Base-by-base conservation (phyloP, 2,113 vertebrate species). In the Charadrius vociferus region DNA sequence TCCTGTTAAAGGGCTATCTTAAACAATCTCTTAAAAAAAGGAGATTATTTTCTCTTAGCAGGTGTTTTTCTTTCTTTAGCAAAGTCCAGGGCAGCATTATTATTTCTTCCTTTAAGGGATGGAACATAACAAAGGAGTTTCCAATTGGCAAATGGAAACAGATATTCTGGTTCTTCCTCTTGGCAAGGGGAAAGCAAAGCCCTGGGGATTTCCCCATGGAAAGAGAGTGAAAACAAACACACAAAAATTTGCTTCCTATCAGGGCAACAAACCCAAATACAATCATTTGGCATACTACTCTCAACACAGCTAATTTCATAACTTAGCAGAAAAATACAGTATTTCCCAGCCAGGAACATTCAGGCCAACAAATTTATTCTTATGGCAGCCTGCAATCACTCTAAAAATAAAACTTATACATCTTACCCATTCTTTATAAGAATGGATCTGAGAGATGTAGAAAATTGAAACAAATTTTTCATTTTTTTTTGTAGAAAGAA, bases 141-240 rank as follows among this genome's bases (percentile, higher is more conserved):
- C 89, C 70, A 91, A 37, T 15, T 95, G 89, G 81, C 83, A 93
- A 91, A 89, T 91, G 66, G 83, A 85, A 68, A 89, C 39, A 96
- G 49, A 91, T 94, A 97, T 94, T 95, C 78, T 95, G 73, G 43
- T 91, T 97, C 91, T 97, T 97, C 94, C 96, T 97, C 93, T 96
- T 95, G 84, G 96, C 86, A 79, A 85, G 91, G 58, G 53, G 83
- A 96, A 94, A 82, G 53, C 70, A 91, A 95, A 94, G 58, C 94
- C 84, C 81, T 2, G 7, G 80, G 53, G 90, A 91, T 90, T 96
- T 91, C 73, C 83, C 62, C 6, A 0, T 94, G 86, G 68, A 61
- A 95, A 94, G 50, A 73, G 59, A 80, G 53, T 53, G 45, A 85
- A 96, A 97, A 97, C 88, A 97, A 95, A 93, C 81, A 81, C 80